Percentiles rank a stretch among this genome's conserved stretches.
These are phyloP conservation scores for Apogon hyalosoma DNA, from an alignment of 2,797 vertebrate genomes.

Conservation along the genomic window DNA sequence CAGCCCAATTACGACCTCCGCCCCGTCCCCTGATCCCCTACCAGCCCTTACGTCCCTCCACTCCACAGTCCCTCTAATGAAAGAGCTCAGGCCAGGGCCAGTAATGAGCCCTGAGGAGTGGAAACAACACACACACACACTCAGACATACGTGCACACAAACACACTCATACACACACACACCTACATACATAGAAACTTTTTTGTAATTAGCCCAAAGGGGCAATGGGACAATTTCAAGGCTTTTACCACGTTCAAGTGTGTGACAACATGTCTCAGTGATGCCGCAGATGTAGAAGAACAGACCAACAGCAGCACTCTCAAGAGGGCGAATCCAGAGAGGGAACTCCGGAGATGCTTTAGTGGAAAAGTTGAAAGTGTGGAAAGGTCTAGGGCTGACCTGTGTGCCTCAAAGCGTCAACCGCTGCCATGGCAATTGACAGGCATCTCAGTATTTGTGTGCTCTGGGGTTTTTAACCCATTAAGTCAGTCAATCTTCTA, in stretches of 20 bases:
- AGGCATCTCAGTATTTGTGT: too few species aligned
- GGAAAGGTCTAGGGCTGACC: slow-evolving; percentile 13
- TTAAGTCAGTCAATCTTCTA: too few species aligned
- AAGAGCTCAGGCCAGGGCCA: slow-evolving; percentile 75
- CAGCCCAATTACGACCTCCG: slow-evolving; percentile 82
- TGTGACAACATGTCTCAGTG: slow-evolving; percentile 50
- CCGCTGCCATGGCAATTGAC: too few species aligned
- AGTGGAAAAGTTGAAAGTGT: slow-evolving; percentile 8
- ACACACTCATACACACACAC: slow-evolving; percentile 48
- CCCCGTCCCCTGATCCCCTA: slow-evolving; percentile 71
- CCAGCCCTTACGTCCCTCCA: slow-evolving; percentile 62
- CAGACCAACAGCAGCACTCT: slow-evolving; percentile 13
- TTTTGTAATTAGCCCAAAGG: slow-evolving; percentile 71
- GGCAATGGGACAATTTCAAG: slow-evolving; percentile 43
- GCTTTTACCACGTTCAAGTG: slow-evolving; percentile 37
- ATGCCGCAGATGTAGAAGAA: slow-evolving; percentile 39
- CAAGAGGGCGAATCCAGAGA: slow-evolving; percentile 5
- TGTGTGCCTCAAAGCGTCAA: too few species aligned
- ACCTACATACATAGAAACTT: slow-evolving; percentile 51
- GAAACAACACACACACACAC: slow-evolving; percentile 56
- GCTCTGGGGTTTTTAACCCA: too few species aligned
- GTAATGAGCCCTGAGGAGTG: slow-evolving; percentile 75
- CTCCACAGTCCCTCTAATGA: slow-evolving; percentile 76
- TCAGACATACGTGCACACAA: slow-evolving; percentile 17
- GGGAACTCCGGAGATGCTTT: slow-evolving; percentile 10